phyloP scores from a whole-genome alignment of 2,797 vertebrate genomes.

The Alauda arvensis region DNA sequence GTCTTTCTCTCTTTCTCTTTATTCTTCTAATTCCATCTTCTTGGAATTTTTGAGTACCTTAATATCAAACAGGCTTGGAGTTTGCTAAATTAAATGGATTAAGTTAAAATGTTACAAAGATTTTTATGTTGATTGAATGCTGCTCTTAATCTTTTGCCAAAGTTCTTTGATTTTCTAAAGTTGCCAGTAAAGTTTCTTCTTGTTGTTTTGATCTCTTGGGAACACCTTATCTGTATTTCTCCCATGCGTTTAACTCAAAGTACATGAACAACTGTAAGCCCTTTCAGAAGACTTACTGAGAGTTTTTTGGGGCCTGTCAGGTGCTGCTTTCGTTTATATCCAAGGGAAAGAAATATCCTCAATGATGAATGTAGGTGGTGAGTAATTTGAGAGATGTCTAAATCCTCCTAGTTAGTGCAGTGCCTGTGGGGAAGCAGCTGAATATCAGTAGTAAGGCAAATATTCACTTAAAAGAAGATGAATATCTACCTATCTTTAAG shows the following conservation, averaged over 20 bases:
- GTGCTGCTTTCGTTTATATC: background rate
- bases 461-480: background rate
- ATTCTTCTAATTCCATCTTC: background rate
- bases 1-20: background rate
- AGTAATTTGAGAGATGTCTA: background rate
- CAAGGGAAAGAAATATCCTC: background rate
- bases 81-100: background rate
- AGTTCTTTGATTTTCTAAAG: background rate
- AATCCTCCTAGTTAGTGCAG: background rate
- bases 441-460: background rate
- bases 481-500: background rate
- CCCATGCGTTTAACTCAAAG: background rate
- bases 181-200: background rate
- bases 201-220: background rate
- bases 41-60: background rate
- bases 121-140: background rate
- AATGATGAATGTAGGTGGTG: background rate
- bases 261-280: background rate
- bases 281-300: background rate
- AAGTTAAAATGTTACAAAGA: background rate
- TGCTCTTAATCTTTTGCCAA: background rate
- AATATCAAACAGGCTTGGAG: rapidly evolving
- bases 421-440: background rate
- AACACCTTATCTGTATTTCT: background rate
- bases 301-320: background rate